phyloP scores from a whole-genome alignment of 2,888 invertebrate genomes.

The Pammene aurita region DNA sequence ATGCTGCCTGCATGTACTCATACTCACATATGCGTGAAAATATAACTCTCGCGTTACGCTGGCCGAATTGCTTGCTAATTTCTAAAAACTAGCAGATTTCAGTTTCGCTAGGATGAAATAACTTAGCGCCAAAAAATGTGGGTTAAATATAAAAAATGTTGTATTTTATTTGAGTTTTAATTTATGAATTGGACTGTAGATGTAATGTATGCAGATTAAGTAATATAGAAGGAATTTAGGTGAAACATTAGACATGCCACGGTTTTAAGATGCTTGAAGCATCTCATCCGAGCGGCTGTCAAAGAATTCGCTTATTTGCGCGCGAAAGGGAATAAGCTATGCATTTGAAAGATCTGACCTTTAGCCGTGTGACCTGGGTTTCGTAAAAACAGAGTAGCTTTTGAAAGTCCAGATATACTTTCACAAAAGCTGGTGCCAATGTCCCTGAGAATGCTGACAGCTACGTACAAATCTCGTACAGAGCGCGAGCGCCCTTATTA shows the following conservation, averaged over 20 bases:
- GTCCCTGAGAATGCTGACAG: neutral
- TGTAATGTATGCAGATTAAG: neutral
- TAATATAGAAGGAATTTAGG: neutral
- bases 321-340: no score
- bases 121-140: constrained; percentile 5
- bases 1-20: neutral
- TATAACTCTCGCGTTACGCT: constrained; percentile 31
- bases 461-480: neutral
- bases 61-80: constrained; percentile 26
- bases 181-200: neutral
- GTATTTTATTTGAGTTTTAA: no score
- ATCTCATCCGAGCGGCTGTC: no score
- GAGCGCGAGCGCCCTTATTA: neutral
- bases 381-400: no score
- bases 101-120: constrained; percentile 31
- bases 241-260: no score
- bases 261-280: no score
- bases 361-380: no score
- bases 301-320: no score
- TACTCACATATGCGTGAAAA: constrained; percentile 14
- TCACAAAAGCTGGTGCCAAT: no score
- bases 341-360: no score
- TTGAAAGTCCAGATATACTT: no score
- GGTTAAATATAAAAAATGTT: neutral
- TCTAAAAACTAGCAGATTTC: constrained; percentile 32